phyloP scores from a whole-genome alignment of 2,888 invertebrate species.

The Chirona hameri region DNA sequence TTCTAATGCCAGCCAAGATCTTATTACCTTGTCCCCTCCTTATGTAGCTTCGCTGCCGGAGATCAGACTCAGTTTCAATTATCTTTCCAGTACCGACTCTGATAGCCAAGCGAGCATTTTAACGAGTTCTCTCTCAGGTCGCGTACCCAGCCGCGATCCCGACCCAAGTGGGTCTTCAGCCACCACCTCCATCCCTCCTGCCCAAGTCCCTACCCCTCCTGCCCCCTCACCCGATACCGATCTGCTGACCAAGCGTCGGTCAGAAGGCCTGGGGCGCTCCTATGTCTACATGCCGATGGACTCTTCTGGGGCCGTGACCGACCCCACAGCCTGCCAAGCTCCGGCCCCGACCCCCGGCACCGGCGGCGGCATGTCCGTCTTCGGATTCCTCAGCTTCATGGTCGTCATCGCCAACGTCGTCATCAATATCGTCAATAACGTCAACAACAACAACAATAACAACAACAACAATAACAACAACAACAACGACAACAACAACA shows the following conservation, averaged over 20 bases:
- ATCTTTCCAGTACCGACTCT: no score
- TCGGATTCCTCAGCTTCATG: conserved; percentile 36
- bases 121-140: no score
- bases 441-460: conserved; percentile 35
- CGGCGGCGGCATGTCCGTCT: conserved; percentile 34
- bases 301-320: not conserved
- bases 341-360: conserved; percentile 31
- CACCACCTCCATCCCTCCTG: no score
- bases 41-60: no score
- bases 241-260: not conserved
- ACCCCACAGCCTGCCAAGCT: not conserved
- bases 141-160: no score
- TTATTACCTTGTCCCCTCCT: no score
- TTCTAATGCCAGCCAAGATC: no score
- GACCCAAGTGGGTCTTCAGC: no score
- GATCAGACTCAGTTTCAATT: no score
- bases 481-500: conserved; percentile 33
- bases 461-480: conserved; percentile 34
- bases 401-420: conserved; percentile 32
- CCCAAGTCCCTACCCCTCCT: not conserved
- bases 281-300: not conserved
- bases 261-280: not conserved
- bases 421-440: conserved; percentile 27
- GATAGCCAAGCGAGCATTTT: no score
- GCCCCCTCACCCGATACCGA: not conserved